phyloP scores from a whole-genome alignment of 2,797 vertebrate species.

The Propithecus perrieri region DNA sequence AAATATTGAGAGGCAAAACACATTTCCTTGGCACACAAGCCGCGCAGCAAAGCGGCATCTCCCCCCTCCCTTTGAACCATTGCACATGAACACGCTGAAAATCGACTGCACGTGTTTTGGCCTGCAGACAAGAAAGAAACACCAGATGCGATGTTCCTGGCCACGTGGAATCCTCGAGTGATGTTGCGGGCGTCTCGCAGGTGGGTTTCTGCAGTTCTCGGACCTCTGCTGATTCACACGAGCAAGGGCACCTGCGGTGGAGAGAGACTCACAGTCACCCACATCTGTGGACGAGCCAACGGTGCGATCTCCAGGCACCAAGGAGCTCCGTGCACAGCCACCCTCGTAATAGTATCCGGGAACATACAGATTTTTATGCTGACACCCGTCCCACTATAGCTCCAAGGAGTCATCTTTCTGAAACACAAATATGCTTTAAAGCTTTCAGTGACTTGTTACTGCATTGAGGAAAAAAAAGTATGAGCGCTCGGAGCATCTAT shows the following conservation, averaged over 20 bases:
- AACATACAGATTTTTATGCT: accelerated
- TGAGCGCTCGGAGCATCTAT: accelerated
- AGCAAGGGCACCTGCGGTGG: constrained; percentile 86
- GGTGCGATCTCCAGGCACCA: not conserved
- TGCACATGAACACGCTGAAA: constrained; percentile 72
- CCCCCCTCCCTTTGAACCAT: constrained; percentile 67
- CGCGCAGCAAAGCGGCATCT: constrained; percentile 65
- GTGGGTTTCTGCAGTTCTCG: constrained; percentile 70
- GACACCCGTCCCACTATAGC: accelerated
- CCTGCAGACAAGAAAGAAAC: constrained; percentile 75
- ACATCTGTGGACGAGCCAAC: constrained; percentile 7
- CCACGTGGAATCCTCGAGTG: constrained; percentile 60
- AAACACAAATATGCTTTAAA: not conserved
- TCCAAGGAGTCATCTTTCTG: not conserved
- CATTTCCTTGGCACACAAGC: constrained; percentile 86
- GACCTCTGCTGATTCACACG: constrained; percentile 77
- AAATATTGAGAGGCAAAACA: constrained; percentile 84
- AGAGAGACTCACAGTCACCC: constrained; percentile 72
- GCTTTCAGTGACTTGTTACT: not conserved
- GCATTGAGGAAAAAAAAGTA: not conserved
- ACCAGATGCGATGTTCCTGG: constrained; percentile 68
- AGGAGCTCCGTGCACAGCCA: accelerated
- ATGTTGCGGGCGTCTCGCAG: not conserved
- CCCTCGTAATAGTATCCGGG: accelerated
- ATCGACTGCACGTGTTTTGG: constrained; percentile 78